Conservation (phyloP, 2,113 vertebrate genomes). For the Nycticryphes semicollaris region DNA sequence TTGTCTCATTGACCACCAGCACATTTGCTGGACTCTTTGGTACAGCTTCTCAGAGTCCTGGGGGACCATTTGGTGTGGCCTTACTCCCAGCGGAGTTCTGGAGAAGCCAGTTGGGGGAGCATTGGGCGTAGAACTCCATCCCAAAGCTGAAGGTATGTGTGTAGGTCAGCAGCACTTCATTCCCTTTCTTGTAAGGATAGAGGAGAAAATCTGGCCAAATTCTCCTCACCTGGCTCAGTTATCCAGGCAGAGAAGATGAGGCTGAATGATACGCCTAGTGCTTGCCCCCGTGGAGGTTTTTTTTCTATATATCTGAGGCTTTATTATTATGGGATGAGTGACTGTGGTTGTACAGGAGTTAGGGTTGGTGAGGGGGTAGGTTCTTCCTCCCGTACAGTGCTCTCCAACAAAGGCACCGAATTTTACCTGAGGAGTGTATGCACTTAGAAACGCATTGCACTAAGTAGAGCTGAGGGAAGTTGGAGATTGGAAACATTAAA, state of each 20-base stretch:
- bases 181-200: background rate
- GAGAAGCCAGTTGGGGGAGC: background rate
- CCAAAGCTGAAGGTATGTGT: fast-evolving
- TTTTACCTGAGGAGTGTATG: background rate
- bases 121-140: background rate
- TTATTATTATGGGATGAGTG: background rate
- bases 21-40: background rate
- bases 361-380: background rate
- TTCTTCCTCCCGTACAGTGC: background rate
- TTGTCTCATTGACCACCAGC: background rate
- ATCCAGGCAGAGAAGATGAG: background rate
- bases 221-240: background rate
- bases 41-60: background rate
- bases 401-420: background rate
- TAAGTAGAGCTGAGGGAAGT: slow-evolving; percentile 25
- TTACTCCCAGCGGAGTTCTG: background rate
- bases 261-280: background rate
- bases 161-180: background rate
- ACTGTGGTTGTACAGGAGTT: background rate
- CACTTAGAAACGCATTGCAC: slow-evolving; percentile 6
- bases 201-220: background rate
- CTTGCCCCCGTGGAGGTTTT: background rate
- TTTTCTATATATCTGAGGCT: background rate
- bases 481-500: slow-evolving; percentile 54
- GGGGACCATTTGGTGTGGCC: background rate